Conservation (phyloP, 64 coral and sea anemone species). For the Dendronephthya gigantea region DNA sequence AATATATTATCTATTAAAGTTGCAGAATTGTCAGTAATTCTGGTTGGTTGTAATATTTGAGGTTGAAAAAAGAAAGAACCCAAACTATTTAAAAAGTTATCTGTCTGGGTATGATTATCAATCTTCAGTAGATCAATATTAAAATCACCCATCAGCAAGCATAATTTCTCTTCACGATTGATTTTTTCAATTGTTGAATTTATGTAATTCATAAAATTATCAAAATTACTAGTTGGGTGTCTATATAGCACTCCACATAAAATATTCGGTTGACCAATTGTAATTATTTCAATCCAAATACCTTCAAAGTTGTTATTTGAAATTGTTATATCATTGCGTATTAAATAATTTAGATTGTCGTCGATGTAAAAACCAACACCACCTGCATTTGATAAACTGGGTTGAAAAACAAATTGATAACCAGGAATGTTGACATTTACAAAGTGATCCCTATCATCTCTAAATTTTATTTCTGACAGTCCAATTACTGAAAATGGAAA, state of each 20-base stretch:
- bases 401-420: conserved; percentile 17
- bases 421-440: background rate
- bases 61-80: background rate
- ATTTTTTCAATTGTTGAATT: background rate
- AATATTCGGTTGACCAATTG: background rate
- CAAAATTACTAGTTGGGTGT: background rate
- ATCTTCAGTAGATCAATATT: background rate
- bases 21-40: too few relatives aligned
- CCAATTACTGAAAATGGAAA: conserved; percentile 39
- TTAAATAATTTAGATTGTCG: conserved; percentile 14
- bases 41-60: background rate
- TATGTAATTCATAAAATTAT: conserved; percentile 1
- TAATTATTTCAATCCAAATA: background rate
- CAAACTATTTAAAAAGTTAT: background rate
- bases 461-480: conserved; percentile 30
- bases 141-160: background rate
- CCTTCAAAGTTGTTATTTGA: background rate
- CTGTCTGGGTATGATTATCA: background rate
- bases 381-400: conserved; percentile 24
- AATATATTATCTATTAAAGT: conserved; percentile 7
- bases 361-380: conserved; percentile 33
- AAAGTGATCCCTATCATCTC: background rate
- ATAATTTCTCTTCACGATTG: background rate
- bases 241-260: background rate
- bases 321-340: background rate